These are phyloP conservation scores for Ligdia adustata DNA, from an alignment of 2,888 invertebrate species.

Conservation along the genomic window DNA sequence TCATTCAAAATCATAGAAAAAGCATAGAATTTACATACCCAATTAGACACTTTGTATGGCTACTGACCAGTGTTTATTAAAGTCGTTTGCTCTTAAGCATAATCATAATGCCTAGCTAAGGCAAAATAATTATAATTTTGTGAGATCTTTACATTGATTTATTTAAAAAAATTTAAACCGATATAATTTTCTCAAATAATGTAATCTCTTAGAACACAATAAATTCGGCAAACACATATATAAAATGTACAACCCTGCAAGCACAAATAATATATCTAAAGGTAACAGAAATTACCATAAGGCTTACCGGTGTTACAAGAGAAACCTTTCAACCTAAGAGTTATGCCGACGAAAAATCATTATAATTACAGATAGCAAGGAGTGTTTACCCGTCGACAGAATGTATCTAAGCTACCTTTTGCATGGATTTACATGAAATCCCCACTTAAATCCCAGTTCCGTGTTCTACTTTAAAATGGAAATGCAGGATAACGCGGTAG, in stretches of 20 bases:
- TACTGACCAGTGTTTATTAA: too few species aligned
- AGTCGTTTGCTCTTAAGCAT: too few species aligned
- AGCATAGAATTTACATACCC: too few species aligned
- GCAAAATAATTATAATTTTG: too few species aligned
- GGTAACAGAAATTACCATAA: slow-evolving; percentile 18
- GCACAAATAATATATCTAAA: slow-evolving; percentile 13
- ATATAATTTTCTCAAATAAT: too few species aligned
- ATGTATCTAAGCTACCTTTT: slow-evolving; percentile 50
- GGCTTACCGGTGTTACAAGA: slow-evolving; percentile 27
- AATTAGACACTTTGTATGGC: too few species aligned
- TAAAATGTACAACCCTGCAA: slow-evolving; percentile 9
- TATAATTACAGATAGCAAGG: slow-evolving; percentile 40
- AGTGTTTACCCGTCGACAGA: slow-evolving; percentile 41
- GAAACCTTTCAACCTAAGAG: slow-evolving; percentile 29
- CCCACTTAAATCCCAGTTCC: slow-evolving; percentile 51
- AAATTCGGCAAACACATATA: too few species aligned
- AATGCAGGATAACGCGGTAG: slow-evolving; percentile 61
- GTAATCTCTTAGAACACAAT: too few species aligned
- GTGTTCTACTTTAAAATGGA: slow-evolving; percentile 60
- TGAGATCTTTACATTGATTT: too few species aligned
- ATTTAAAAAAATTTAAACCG: too few species aligned
- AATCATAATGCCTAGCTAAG: too few species aligned
- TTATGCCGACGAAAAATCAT: slow-evolving; percentile 35
- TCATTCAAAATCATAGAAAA: too few species aligned
- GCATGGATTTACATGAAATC: slow-evolving; percentile 50